Evolutionary conservation across 2,888 invertebrate species (phyloP).

Genomic region (Eupithecia vulgata): DNA sequence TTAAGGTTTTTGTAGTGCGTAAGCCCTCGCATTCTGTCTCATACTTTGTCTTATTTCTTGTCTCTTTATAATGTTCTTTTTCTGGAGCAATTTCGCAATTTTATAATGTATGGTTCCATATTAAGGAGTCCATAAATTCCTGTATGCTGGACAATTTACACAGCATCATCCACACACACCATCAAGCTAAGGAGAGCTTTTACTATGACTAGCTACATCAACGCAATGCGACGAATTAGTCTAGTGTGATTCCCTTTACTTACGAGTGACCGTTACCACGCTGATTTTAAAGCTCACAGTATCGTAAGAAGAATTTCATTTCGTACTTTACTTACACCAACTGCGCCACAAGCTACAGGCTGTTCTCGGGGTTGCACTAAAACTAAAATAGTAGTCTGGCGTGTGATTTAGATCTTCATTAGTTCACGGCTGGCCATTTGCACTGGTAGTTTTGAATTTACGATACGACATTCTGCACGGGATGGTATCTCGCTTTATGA

Average conservation of each 20-base stretch:
- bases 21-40: too few relatives aligned
- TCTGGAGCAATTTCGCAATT: too few relatives aligned
- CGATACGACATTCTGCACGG: not conserved
- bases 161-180: not conserved
- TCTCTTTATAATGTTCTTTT: too few relatives aligned
- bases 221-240: not conserved
- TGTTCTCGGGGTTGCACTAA: slow-evolving; percentile 5
- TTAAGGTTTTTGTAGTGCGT: too few relatives aligned
- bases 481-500: not conserved
- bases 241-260: not conserved
- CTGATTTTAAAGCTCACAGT: not conserved
- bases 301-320: slow-evolving; percentile 5
- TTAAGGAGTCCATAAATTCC: too few relatives aligned
- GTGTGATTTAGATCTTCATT: slow-evolving; percentile 25
- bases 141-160: not conserved
- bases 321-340: slow-evolving; percentile 15
- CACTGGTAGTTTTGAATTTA: not conserved
- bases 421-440: not conserved
- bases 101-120: too few relatives aligned
- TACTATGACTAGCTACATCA: not conserved
- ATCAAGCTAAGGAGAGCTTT: not conserved
- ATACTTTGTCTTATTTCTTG: too few relatives aligned
- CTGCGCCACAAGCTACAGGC: not conserved
- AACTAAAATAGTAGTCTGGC: slow-evolving; percentile 24
- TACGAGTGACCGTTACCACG: not conserved